Evolutionary conservation across 30 jellyfish, hydroid and myxozoan genomes (phyloP).

Genomic region (Aurelia coerulea): DNA sequence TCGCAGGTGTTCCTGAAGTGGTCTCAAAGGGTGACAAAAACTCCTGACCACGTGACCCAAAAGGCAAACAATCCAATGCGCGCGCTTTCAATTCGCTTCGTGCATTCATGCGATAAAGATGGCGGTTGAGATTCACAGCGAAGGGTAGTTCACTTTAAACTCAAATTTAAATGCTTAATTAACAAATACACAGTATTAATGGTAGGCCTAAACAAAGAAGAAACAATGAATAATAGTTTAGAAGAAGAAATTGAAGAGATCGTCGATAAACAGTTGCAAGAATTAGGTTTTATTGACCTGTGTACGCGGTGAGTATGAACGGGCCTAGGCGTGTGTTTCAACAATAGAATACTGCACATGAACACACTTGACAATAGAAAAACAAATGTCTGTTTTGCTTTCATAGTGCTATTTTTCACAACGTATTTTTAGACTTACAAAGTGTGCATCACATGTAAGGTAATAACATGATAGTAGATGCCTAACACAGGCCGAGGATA

Average conservation of each 20-base stretch:
- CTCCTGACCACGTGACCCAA: too few species aligned
- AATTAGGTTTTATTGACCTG: slow-evolving; percentile 71
- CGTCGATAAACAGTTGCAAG: slow-evolving; percentile 78
- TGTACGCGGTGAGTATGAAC: slow-evolving; percentile 70
- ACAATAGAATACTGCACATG: too few species aligned
- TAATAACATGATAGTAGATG: too few species aligned
- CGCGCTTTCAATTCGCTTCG: slow-evolving; percentile 4
- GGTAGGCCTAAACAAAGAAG: slow-evolving; percentile 17
- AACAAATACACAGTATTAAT: neutral
- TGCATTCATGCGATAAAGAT: slow-evolving; percentile 12
- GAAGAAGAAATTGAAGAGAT: slow-evolving; percentile 75
- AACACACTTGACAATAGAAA: too few species aligned
- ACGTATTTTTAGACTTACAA: too few species aligned
- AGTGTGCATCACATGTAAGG: too few species aligned
- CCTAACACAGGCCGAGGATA: too few species aligned
- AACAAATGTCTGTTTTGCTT: too few species aligned
- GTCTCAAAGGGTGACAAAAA: too few species aligned
- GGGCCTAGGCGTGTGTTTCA: neutral
- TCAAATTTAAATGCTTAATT: neutral
- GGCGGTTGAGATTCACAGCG: slow-evolving; percentile 32
- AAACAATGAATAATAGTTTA: slow-evolving; percentile 29
- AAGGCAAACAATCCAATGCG: neutral
- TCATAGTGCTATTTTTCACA: too few species aligned
- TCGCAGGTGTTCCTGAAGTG: too few species aligned
- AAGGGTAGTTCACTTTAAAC: neutral